Conservation (phyloP, 2,888 invertebrate species). For the Phragmatobia fuliginosa region DNA sequence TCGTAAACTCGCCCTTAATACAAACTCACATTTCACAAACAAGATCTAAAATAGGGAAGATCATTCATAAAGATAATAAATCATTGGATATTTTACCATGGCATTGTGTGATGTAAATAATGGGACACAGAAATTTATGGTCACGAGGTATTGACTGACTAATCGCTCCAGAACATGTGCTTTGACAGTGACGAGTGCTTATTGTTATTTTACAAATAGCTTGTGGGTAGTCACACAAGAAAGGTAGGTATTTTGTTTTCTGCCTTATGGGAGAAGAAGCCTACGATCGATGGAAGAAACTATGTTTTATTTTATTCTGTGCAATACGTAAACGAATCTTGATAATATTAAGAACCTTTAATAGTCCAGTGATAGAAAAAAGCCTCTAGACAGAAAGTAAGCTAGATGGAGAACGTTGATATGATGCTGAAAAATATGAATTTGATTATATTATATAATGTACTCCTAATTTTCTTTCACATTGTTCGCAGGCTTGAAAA, state of each 20-base stretch:
- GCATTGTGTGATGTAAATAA: slow-evolving; percentile 49
- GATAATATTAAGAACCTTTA: neutral
- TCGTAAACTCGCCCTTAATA: too few relatives aligned
- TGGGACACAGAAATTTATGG: slow-evolving; percentile 42
- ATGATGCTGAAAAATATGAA: too few relatives aligned
- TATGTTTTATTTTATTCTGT: neutral
- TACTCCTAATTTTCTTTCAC: too few relatives aligned
- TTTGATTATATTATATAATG: too few relatives aligned
- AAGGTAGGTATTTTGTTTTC: neutral
- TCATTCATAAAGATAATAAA: slow-evolving; percentile 15
- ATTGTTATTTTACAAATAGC: slow-evolving; percentile 33
- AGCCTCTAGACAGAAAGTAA: too few relatives aligned
- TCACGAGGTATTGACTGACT: slow-evolving; percentile 43
- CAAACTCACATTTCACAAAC: neutral
- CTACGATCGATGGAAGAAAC: too few relatives aligned
- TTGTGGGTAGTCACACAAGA: slow-evolving; percentile 29
- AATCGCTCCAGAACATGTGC: slow-evolving; percentile 51
- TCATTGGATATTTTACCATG: slow-evolving; percentile 34
- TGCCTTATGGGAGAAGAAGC: neutral
- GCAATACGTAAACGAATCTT: neutral
- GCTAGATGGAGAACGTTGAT: too few relatives aligned
- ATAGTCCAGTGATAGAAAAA: neutral
- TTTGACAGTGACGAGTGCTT: slow-evolving; percentile 53
- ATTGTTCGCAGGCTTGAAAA: too few relatives aligned
- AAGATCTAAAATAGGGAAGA: neutral